Evolutionary conservation across 2,797 vertebrate species (phyloP), one percentile per base, ranked within the genome.

Genomic region (Gymnodraco acuticeps): DNA sequence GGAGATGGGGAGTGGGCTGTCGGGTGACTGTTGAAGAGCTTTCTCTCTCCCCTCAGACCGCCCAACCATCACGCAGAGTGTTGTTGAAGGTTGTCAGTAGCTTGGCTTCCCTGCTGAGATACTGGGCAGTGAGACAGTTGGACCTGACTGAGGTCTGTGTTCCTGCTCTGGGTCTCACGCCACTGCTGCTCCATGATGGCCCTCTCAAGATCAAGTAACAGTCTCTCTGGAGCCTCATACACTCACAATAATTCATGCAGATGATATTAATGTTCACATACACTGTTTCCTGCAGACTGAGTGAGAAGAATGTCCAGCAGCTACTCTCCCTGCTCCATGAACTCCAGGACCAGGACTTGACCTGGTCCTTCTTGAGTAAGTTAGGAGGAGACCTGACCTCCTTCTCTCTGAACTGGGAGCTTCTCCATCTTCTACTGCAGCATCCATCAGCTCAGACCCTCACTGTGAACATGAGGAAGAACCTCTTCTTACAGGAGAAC

Each of bases 381-480:
- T 27, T 81, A 23, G 80, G 56, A 59, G 70, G 83, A 81, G 87
- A 91, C 60, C 73, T 93, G 82, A 85, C n/a, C 42, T 75, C 65
- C 60, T 90, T 62, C 65, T 45, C 20, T 60, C 70, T 91, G 77
- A 71, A 69, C 77, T 88, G 85, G 88, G 79, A 90, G 46, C 0
- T 80, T 15, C 83, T 90, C 83, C 77, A 77, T 23, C 78, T 46
- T 42, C 73, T 92, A 51, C 75, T 90, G 59, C 79, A 89, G 72
- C 47, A 73, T 38, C 23, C 79, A 5, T 43, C 85, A 55, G 4
- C 3, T 58, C 45, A 79, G 14, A 64, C 16, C 63, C 33, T 91
- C 43, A 84, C 73, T n/a, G 63, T 92, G 48, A 70, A 89, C 74
- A 43, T 88, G 23, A 90, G 12, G 58, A 88, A 75, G 70, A 52